Evolutionary conservation across 2,113 vertebrate species (phyloP).

Genomic region (Leptobrachium ailaonicum): DNA sequence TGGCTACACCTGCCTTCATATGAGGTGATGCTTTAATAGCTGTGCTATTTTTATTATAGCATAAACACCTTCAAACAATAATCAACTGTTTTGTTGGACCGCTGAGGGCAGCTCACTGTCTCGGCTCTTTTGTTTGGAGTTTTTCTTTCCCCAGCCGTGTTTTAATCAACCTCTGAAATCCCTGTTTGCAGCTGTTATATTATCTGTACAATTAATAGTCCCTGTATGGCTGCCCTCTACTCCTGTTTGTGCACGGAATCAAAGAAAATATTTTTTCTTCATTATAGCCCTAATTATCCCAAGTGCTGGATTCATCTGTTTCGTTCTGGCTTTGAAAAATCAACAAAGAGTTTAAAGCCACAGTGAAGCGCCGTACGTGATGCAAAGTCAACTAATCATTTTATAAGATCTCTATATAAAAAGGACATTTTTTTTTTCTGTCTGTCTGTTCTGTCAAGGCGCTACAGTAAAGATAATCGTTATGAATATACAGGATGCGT

Average conservation of each 20-base stretch:
- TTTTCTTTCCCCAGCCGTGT: conserved; percentile 8
- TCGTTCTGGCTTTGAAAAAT: conserved; percentile 2
- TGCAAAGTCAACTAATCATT: no score
- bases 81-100: no score
- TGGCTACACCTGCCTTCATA: no score
- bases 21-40: no score
- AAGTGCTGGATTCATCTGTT: conserved; percentile 24
- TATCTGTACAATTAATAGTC: conserved; percentile 23
- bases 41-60: no score
- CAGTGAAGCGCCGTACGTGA: neutral
- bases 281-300: conserved; percentile 40
- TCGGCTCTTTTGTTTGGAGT: conserved; percentile 3
- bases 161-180: conserved; percentile 36
- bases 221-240: conserved; percentile 12
- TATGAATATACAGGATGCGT: no score
- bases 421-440: no score
- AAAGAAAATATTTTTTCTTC: conserved; percentile 26
- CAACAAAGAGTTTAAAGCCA: conserved; percentile 8
- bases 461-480: no score
- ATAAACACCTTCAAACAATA: no score
- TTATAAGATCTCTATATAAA: no score
- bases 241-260: conserved; percentile 6
- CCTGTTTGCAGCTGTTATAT: neutral
- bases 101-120: neutral
- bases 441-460: no score